Base-by-base conservation (phyloP, 2,888 invertebrate genomes). In the Beris morrisii region DNA sequence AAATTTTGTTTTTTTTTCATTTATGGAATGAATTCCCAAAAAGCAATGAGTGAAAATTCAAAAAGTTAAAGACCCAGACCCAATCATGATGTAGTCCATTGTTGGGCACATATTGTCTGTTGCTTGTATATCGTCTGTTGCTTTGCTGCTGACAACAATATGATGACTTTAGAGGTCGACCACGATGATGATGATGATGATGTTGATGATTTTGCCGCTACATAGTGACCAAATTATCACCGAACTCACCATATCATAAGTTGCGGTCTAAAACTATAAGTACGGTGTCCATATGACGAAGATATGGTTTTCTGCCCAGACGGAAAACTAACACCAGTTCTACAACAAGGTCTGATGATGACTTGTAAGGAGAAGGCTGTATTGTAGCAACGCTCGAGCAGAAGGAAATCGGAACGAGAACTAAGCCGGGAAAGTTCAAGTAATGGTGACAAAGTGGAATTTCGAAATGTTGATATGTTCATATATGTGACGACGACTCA, bases 161-260 rank as follows among this genome's bases (percentile, higher is more conserved):
- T 55, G 56, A 43, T 56, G 57, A 59, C 48, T 59, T 48, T 59
- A 50, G 50, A 59, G 59, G 48, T 59, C 59, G 50, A 59, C 59
- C 59, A 28, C 57, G 46, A 59, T 48, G 32, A 43, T 31, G 59
- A 59, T 59, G 59, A 31, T 45, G 52, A 48, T 32, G 48, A 48
- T 59, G 59, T 48, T 50, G 48, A 59, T 59, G 59, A 59, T 59
- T 4, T 15, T 13, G 59, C 59, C 15, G n/a, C 32, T 48, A 11
- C 59, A 11, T 30, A 56, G 15, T 56, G 43, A 56, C 56, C 44
- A 43, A 38, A 11, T 32, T 55, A n/a, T n/a, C 38, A 13, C 44
- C 44, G 44, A 44, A 9, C 22, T 12, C 2, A 44, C n/a, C 44
- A 9, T 44, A 44, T 44, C 44, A 22, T 22, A 22, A 22, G 22